Evolutionary conservation across 2,797 vertebrate species (phyloP), one percentile per base, ranked within the genome.

Genomic region (Morus bassanus): DNA sequence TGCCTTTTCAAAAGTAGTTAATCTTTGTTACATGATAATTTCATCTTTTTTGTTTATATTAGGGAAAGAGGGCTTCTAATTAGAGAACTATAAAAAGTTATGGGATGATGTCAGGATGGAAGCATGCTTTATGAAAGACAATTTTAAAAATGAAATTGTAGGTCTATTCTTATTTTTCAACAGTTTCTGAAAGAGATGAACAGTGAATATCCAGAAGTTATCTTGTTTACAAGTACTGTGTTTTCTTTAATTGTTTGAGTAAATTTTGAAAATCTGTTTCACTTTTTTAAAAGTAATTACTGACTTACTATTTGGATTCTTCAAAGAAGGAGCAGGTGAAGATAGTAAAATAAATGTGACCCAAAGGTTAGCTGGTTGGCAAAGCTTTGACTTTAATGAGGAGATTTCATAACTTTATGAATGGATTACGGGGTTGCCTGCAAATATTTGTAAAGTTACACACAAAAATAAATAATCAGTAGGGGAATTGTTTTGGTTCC

Each of bases 1-100:
- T 95, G 63, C 50, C 74, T 85, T 90, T 69, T 67, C 69, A 92
- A 61, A 95, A 93, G 63, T 60, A 85, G 54, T 93, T 96, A 73
- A 90, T 84, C 56, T 87, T 94, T 27, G 60, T 93, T 78, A 86
- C 8, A 5, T 54, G 73, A 85, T 59, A 56, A 35, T 89, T 95
- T 87, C 33, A 50, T 91, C 22, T 67, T 77, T 68, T 88, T 59
- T 67, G 35, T 67, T 80, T 63, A 15, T 57, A 37, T 11, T 57
- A 8, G 19, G 46, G 43, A 43, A 79, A 37, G 21, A 64, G 23
- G 13, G 17, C 24, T 82, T 85, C 89, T 82, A 39, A 81, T 46
- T 74, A 53, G 68, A 92, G 56, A 59, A 88, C 18, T 37, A 18
- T 21, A 77, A 53, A 41, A 48, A 19, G 25, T 37, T 82, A 53